Evolutionary conservation across 2,888 invertebrate species (phyloP).

Genomic region (Agrochola macilenta): DNA sequence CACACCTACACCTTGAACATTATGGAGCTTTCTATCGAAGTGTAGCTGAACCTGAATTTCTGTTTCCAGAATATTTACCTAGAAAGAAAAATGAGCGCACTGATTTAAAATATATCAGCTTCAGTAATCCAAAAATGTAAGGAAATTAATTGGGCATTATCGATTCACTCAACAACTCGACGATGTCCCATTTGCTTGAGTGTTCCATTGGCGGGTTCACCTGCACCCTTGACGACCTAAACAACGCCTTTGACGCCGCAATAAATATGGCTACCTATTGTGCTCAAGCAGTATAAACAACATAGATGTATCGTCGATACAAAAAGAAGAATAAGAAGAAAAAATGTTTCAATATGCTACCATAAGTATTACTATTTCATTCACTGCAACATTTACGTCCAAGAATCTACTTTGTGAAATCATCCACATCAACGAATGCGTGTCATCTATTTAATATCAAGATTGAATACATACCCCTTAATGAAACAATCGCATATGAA

Average conservation of each 20-base stretch:
- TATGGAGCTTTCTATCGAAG: constrained; percentile 4
- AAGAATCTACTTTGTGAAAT: constrained; percentile 18
- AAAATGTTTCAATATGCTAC: background rate
- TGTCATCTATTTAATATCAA: constrained; percentile 43
- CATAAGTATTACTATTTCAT: constrained; percentile 6
- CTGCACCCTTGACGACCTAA: no score
- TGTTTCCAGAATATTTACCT: background rate
- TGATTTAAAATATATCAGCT: background rate
- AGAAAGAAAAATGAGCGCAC: background rate
- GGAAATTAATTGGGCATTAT: no score
- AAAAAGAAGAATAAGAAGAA: no score
- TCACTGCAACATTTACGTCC: constrained; percentile 4
- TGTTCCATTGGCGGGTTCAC: no score
- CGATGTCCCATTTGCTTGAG: no score
- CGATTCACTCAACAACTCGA: no score
- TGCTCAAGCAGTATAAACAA: no score
- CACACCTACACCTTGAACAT: constrained; percentile 10
- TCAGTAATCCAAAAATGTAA: background rate
- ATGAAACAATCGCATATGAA: constrained; percentile 80
- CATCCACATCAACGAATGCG: constrained; percentile 19
- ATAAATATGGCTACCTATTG: no score
- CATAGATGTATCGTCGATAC: no score
- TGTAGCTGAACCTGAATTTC: constrained; percentile 1
- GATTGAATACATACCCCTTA: constrained; percentile 62
- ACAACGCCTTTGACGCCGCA: no score